Percentiles rank a stretch among this genome's conserved stretches.
phyloP scores from a whole-genome alignment of 2,888 invertebrate genomes.

The Caenorhabditis drosophilae region DNA sequence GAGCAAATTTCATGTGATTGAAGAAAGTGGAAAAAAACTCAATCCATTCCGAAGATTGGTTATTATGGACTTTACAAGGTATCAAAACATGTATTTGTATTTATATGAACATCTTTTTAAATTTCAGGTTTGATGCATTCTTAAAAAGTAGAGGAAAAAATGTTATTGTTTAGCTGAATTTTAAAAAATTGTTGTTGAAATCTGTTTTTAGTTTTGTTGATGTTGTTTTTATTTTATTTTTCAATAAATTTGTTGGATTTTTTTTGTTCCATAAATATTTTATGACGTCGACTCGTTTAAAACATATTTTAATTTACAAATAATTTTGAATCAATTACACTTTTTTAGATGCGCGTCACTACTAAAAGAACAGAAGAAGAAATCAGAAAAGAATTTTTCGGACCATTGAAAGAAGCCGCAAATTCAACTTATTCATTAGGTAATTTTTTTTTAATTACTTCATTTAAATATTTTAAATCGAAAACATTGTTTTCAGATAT shows the following conservation, averaged over 20 bases:
- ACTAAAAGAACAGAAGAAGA: conserved; percentile 19
- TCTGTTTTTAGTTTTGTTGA: conserved; percentile 8
- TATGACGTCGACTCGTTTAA: too few species aligned
- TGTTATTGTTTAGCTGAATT: too few species aligned
- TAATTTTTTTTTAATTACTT: background rate
- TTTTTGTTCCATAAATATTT: too few species aligned
- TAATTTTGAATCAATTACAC: too few species aligned
- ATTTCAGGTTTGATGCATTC: conserved; percentile 20
- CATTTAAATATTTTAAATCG: background rate
- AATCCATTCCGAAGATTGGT: conserved; percentile 57
- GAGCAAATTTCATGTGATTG: conserved; percentile 59
- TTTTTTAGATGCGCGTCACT: conserved; percentile 20
- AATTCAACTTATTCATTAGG: conserved; percentile 2
- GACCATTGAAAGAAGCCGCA: conserved; percentile 23
- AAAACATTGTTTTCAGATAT: conserved; percentile 9
- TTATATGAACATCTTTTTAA: background rate
- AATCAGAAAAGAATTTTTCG: conserved; percentile 12
- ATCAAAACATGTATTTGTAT: background rate
- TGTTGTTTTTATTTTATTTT: conserved; percentile 5
- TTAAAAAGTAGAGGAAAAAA: conserved; percentile 12
- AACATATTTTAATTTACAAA: too few species aligned
- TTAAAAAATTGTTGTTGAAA: background rate
- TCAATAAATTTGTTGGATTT: too few species aligned
- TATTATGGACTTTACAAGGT: conserved; percentile 38
- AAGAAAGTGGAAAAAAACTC: conserved; percentile 55